Evolutionary conservation across 2,113 vertebrate species (phyloP).

Genomic region (Dicaeum eximium): DNA sequence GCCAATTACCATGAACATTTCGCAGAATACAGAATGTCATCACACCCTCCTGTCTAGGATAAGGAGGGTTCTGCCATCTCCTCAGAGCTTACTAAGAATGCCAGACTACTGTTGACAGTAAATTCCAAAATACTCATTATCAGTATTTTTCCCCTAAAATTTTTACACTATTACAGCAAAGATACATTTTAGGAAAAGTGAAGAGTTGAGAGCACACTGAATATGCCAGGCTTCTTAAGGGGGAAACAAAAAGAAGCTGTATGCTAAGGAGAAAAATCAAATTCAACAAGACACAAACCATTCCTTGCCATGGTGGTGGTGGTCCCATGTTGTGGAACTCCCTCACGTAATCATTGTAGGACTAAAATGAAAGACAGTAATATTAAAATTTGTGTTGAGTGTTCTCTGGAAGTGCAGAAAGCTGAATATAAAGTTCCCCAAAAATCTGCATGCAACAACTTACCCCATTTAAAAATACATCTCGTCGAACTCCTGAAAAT

Average conservation of each 20-base stretch:
- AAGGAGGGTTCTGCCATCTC: background rate
- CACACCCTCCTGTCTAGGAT: background rate
- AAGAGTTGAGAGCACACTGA: background rate
- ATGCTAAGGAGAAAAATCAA: background rate
- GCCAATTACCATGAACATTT: background rate
- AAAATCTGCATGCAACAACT: conserved; percentile 64
- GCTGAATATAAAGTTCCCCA: background rate
- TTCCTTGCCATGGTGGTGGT: conserved; percentile 94
- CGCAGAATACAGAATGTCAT: background rate
- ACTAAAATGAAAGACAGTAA: conserved; percentile 79
- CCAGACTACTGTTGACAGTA: background rate
- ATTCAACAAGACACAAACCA: conserved; percentile 82
- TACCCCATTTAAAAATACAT: conserved; percentile 98
- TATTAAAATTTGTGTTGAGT: conserved; percentile 31
- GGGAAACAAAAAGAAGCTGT: background rate
- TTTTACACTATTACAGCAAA: background rate
- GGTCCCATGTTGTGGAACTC: conserved; percentile 97
- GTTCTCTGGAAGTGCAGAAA: background rate
- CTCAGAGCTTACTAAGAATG: background rate
- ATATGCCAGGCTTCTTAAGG: background rate
- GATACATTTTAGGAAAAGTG: background rate
- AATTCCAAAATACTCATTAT: background rate
- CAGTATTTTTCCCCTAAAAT: background rate
- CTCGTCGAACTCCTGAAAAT: conserved; percentile 91
- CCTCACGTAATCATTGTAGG: conserved; percentile 98